Evolutionary conservation across 2,113 vertebrate genomes (phyloP), one percentile per base, ranked within the genome.

Genomic region (Cercopithecus mona): DNA sequence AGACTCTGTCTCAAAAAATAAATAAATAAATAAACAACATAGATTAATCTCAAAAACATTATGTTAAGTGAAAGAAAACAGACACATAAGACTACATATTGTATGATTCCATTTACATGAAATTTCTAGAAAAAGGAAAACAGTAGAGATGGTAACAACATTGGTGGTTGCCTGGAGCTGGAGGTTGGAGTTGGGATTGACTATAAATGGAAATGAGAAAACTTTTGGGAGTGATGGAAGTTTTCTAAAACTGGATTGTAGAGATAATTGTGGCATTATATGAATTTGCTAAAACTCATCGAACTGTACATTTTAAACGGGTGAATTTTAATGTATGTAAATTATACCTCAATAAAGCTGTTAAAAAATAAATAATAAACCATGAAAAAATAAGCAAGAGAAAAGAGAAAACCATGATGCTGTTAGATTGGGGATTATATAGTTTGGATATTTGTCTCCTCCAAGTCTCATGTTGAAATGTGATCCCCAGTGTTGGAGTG

Each of bases 301-400:
- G 0, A 70, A 88, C 40, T 94, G 25, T 75, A 61, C 32, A 86
- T 92, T 92, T 68, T 76, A 85, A 96, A 86, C 55, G 76, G 93
- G 18, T 95, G 17, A 52, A 76, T 93, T 93, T 93, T 89, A 81
- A 90, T 85, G 52, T 76, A 78, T 73, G 45, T 59, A 90, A 96
- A 82, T 79, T 38, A 1, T 35, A 84, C 50, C 64, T 97, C 81
- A 22, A 78, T 95, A 70, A 78, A 79, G 55, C 50, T 48, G 88
- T 84, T 80, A 9, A 80, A 57, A 78, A 90, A 85, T 89, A 52
- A 82, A 50, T 57, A 40, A 75, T 92, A 93, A 59, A 59, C 52
- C 75, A 50, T 13, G 43, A 40, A 18, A 32, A 55, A 50, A 6
- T 35, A 52, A 18, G 50, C 50, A 40, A 52, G 0, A 16, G 45